Percentiles rank a stretch among this genome's conserved stretches.
Evolutionary conservation across 1,140 invertebrate species (phyloP).

Genomic region (Camponotus floridanus): DNA sequence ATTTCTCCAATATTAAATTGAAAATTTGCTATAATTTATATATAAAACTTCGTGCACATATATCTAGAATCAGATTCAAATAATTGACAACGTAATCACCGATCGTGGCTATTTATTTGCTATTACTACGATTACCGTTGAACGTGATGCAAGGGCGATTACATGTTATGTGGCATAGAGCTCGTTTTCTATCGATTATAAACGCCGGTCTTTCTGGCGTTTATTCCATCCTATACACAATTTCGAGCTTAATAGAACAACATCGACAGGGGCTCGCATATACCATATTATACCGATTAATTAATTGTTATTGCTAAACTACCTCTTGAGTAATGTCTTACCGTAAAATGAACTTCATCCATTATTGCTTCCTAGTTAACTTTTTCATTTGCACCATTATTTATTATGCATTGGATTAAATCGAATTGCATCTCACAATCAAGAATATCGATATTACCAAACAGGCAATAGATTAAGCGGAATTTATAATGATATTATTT

Average conservation of each 20-base stretch:
- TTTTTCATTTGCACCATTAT: constrained; percentile 34
- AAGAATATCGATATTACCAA: not conserved
- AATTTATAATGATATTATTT: not conserved
- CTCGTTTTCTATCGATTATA: constrained; percentile 65
- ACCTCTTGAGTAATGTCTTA: constrained; percentile 57
- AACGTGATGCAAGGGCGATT: constrained; percentile 44
- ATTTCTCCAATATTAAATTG: not conserved
- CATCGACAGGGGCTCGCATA: constrained; percentile 17
- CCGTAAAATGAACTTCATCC: constrained; percentile 27
- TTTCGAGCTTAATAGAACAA: constrained; percentile 62
- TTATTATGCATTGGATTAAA: constrained; percentile 5
- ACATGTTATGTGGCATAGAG: constrained; percentile 31
- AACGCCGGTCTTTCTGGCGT: not conserved
- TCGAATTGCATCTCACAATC: not conserved
- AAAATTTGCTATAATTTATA: not conserved
- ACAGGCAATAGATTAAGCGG: not conserved
- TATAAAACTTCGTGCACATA: not conserved
- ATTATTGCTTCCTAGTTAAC: constrained; percentile 3
- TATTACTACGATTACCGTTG: constrained; percentile 66
- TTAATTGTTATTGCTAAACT: constrained; percentile 57
- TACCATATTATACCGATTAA: constrained; percentile 43
- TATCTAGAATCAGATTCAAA: not conserved
- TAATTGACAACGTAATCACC: not conserved
- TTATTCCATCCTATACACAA: not conserved
- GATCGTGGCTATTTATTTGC: constrained; percentile 61